phyloP scores from a whole-genome alignment of 2,113 vertebrate species.

The Alectura lathami region DNA sequence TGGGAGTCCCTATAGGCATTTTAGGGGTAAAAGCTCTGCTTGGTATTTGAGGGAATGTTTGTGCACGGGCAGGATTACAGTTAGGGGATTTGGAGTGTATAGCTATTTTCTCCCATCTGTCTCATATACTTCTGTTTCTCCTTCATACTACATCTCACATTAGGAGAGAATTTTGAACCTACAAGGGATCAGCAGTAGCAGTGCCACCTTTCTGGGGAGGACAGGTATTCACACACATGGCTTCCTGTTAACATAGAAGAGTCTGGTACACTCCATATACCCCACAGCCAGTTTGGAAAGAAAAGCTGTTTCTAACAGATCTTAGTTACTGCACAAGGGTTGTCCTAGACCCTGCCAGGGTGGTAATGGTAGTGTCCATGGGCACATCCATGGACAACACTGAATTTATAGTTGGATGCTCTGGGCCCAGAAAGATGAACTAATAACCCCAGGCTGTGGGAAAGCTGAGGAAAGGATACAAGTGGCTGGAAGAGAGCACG shows the following conservation, averaged over 20 bases:
- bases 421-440: background rate
- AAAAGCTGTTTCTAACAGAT: background rate
- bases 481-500: background rate
- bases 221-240: background rate
- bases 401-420: background rate
- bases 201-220: background rate
- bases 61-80: background rate
- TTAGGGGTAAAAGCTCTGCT: background rate
- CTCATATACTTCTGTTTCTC: background rate
- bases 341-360: background rate
- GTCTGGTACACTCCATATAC: background rate
- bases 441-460: background rate
- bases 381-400: background rate
- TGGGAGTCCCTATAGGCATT: background rate
- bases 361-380: background rate
- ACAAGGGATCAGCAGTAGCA: background rate
- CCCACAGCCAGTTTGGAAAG: background rate
- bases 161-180: background rate
- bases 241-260: background rate
- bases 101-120: background rate
- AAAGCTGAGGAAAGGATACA: background rate
- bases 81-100: background rate
- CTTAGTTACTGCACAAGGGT: background rate
- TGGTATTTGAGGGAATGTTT: background rate
- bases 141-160: background rate